Evolutionary conservation across 2,888 invertebrate genomes (phyloP).

Genomic region (Apamea monoglypha): DNA sequence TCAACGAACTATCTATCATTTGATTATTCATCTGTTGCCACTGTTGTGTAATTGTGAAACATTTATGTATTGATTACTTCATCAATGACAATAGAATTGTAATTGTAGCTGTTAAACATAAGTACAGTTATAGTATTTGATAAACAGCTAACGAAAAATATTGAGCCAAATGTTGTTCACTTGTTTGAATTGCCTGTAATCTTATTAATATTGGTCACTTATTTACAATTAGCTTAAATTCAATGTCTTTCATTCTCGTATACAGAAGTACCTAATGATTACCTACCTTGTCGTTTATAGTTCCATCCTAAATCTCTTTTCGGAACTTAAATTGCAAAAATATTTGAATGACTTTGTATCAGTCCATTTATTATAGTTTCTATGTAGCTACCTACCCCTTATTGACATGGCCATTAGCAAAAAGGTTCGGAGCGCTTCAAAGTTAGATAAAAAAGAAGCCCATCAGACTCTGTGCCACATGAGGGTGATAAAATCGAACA

Average conservation of each 20-base stretch:
- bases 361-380: not conserved
- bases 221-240: not conserved
- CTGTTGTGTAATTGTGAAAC: slow-evolving; percentile 28
- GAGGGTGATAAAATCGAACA: not conserved
- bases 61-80: slow-evolving; percentile 47
- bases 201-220: not conserved
- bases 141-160: slow-evolving; percentile 39
- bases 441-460: not conserved
- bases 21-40: slow-evolving; percentile 33
- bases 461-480: too few species aligned
- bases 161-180: slow-evolving; percentile 9
- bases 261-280: not conserved
- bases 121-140: not conserved
- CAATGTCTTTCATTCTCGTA: not conserved
- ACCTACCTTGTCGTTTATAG: not conserved
- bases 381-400: not conserved
- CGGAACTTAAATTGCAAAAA: not conserved
- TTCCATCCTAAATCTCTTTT: not conserved
- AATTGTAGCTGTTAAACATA: slow-evolving; percentile 22
- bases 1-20: slow-evolving; percentile 14
- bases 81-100: slow-evolving; percentile 44
- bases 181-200: slow-evolving; percentile 1
- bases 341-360: not conserved
- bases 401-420: not conserved
- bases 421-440: not conserved